Evolutionary conservation across 2,113 vertebrate genomes (phyloP).

Genomic region (Cyphomyrus discorhynchus): DNA sequence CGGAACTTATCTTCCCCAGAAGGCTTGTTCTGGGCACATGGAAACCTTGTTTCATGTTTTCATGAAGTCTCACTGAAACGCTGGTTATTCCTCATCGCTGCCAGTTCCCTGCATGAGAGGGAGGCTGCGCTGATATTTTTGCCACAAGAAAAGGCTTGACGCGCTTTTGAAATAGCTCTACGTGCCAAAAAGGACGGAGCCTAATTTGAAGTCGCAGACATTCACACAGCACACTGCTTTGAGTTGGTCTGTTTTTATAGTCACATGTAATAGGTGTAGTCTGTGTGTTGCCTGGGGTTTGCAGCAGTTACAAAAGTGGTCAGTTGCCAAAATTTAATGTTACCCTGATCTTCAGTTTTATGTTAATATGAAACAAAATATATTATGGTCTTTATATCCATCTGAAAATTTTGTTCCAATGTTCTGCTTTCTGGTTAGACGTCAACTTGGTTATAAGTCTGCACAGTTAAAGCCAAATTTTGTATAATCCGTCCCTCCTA

Average conservation of each 20-base stretch:
- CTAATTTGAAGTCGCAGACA: background rate
- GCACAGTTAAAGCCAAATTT: background rate
- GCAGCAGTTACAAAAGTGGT: background rate
- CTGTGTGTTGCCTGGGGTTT: background rate
- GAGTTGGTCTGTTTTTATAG: background rate
- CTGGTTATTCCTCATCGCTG: background rate
- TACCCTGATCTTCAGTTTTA: background rate
- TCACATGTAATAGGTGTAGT: background rate
- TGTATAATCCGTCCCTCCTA: background rate
- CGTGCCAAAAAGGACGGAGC: background rate
- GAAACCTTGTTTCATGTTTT: background rate
- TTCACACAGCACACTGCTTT: background rate
- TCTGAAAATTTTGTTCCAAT: background rate
- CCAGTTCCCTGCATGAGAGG: slow-evolving; percentile 14
- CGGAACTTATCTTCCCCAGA: background rate
- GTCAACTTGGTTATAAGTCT: background rate
- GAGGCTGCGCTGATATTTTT: background rate
- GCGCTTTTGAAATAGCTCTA: background rate
- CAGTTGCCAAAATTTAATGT: background rate
- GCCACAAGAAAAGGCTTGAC: background rate
- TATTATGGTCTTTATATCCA: background rate
- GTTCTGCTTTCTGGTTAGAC: background rate
- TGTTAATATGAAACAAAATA: background rate
- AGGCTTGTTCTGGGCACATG: background rate
- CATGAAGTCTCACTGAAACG: slow-evolving; percentile 1